Conservation (phyloP, 2,888 invertebrate species). For the Apodemia mormo region DNA sequence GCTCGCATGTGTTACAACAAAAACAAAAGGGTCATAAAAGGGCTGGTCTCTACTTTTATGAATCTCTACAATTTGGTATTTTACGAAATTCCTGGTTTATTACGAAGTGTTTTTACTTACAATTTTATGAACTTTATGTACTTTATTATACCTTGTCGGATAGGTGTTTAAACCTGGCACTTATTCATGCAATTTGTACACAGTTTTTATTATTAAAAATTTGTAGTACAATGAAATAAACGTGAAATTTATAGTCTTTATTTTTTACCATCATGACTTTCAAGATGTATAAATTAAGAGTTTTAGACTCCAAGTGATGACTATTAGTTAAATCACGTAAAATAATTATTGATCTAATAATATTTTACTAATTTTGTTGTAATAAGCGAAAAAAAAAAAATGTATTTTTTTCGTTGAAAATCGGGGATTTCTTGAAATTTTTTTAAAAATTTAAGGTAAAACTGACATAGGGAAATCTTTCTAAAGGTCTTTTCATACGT, state of each 20-base stretch:
- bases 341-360: slow-evolving; percentile 5
- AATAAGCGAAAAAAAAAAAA: neutral
- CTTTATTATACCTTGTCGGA: slow-evolving; percentile 11
- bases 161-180: slow-evolving; percentile 7
- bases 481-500: too few relatives aligned
- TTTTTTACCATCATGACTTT: slow-evolving; percentile 5
- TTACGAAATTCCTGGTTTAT: slow-evolving; percentile 9
- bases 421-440: slow-evolving; percentile 1
- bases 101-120: slow-evolving; percentile 9
- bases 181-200: slow-evolving; percentile 10
- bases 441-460: neutral
- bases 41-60: too few relatives aligned
- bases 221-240: neutral
- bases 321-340: slow-evolving; percentile 5
- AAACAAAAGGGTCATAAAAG: too few relatives aligned
- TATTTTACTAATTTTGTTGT: slow-evolving; percentile 3
- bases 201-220: slow-evolving; percentile 9
- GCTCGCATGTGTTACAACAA: too few relatives aligned
- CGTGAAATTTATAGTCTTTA: slow-evolving; percentile 6
- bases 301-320: slow-evolving; percentile 3
- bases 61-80: slow-evolving; percentile 7
- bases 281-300: slow-evolving; percentile 5
- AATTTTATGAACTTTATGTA: slow-evolving; percentile 8
- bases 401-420: neutral
- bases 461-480: too few relatives aligned